A percentile compares a stretch with the other conserved stretches of the same genome.
These are phyloP conservation scores for Aramus guarauna DNA, from an alignment of 2,113 vertebrate species.

Conservation along the genomic window DNA sequence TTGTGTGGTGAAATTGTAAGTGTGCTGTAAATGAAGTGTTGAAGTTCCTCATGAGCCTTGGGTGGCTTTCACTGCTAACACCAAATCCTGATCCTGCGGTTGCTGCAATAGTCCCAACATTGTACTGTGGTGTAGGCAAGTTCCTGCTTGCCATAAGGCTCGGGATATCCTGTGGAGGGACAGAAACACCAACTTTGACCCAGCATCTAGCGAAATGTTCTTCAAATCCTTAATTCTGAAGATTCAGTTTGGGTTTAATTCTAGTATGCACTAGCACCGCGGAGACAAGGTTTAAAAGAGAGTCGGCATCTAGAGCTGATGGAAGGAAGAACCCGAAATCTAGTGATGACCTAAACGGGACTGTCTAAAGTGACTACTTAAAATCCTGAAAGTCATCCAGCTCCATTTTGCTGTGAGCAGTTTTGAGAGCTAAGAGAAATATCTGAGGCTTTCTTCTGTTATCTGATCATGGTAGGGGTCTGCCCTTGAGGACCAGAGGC, in stretches of 20 bases:
- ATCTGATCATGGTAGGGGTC: not conserved
- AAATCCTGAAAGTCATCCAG: not conserved
- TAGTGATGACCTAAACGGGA: not conserved
- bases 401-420: not conserved
- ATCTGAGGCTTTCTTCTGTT: not conserved
- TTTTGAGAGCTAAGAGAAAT: not conserved
- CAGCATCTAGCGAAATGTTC: not conserved
- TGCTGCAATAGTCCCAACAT: accelerated
- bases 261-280: not conserved
- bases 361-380: not conserved
- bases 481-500: not conserved
- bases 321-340: not conserved
- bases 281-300: not conserved
- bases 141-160: not conserved
- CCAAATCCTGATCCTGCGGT: not conserved
- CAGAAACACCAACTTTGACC: not conserved
- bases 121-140: not conserved
- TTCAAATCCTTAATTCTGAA: not conserved
- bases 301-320: not conserved
- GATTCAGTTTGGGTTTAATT: not conserved
- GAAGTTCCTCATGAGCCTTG: not conserved
- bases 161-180: not conserved
- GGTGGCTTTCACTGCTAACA: not conserved
- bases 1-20: not conserved
- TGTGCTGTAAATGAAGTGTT: not conserved